Evolutionary conservation across 2,797 vertebrate genomes (phyloP).

Genomic region (Sternarchorhynchus goeldii): DNA sequence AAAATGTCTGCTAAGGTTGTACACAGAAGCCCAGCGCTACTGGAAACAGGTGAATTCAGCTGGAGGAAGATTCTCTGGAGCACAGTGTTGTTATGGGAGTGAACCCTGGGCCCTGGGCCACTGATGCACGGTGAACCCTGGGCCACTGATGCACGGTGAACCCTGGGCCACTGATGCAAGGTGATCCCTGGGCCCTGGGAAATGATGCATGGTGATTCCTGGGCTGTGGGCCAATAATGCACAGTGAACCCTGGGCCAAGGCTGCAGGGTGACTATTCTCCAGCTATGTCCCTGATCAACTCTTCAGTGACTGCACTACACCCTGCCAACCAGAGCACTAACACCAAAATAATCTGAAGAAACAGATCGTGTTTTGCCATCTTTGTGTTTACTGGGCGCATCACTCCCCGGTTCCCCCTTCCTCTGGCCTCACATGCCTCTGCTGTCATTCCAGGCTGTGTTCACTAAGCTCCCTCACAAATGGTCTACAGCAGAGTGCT

Average conservation of each 20-base stretch:
- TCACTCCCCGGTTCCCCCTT: neutral
- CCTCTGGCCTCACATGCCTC: neutral
- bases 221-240: no score
- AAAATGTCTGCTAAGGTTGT: constrained; percentile 5
- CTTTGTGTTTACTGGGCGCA: neutral
- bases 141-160: no score
- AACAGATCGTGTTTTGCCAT: neutral
- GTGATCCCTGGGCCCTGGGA: no score
- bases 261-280: no score
- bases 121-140: no score
- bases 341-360: no score
- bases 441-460: neutral
- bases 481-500: neutral
- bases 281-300: no score
- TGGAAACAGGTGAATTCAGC: constrained; percentile 1
- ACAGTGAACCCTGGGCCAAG: no score
- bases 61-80: neutral
- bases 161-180: no score
- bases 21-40: neutral
- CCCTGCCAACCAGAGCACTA: no score
- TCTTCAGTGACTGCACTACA: neutral
- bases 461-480: neutral
- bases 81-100: neutral
- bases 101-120: no score
- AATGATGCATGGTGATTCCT: no score